Base-by-base conservation (phyloP, 2,888 invertebrate genomes). In the Acanthacorydalis orientalis region DNA sequence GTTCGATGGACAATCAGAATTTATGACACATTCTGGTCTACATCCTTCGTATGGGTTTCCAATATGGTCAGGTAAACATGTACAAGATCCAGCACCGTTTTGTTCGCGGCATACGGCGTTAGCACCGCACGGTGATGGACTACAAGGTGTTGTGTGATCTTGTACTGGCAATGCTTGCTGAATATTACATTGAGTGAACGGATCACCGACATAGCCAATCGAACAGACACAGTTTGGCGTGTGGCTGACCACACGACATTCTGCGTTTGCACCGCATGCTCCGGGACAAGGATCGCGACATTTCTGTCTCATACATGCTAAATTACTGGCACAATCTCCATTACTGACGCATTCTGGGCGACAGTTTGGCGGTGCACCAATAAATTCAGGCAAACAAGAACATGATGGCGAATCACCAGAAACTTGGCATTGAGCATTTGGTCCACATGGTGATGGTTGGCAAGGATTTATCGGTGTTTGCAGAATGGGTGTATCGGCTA, bases 231-330 rank as follows among this genome's bases (percentile, higher is more conserved):
- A 78, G 53, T 79, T 71, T 31, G 84, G 74, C 7, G 77, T 77
- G 57, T 85, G 84, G 58, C 79, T 81, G 42, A 81, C 72, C n/a
- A 83, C 78, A 55, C 75, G 72, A 60, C 85, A 86, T 53, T 79
- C 74, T 2, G 83, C 77, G 58, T 80, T 80, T 41, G 72, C 68
- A 42, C 81, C 83, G 56, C 83, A 83, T 43, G 74, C 73, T 48
- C 77, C 74, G 16, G 74, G 73, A 56, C 83, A 83, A 7, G 83
- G 83, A 58, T 83, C 76, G 59, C 67, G 71, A 58, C 83, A 83
- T 64, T 77, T 80, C 55, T 77, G 74, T 60, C 78, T 77, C 39
- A 79, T 71, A 57, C 81, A 81, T 32, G 80, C 80, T 52, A 74
- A 62, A 56, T 77, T 74, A 58, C 65, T 72, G 1, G 74, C 59